These are phyloP conservation scores for Penelope pileata DNA, from an alignment of 2,113 vertebrate genomes.

Conservation along the genomic window DNA sequence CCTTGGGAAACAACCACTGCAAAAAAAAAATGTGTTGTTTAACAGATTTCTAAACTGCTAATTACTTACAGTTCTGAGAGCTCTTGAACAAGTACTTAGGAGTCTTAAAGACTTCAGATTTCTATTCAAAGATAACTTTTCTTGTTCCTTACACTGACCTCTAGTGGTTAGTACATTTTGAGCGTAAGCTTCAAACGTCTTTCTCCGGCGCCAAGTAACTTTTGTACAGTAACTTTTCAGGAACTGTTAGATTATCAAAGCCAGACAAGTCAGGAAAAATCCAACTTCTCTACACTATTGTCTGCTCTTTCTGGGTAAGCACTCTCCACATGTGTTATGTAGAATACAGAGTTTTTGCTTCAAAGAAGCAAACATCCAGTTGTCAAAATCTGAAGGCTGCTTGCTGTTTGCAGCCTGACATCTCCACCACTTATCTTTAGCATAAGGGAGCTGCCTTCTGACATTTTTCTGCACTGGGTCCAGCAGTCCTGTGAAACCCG, in stretches of 20 bases:
- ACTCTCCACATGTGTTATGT: not conserved
- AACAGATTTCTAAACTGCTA: no score
- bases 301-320: not conserved
- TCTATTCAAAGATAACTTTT: not conserved
- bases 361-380: not conserved
- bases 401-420: not conserved
- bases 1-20: not conserved
- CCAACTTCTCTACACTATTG: fast-evolving
- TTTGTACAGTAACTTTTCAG: not conserved
- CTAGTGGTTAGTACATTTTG: not conserved
- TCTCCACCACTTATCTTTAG: not conserved
- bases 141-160: constrained; percentile 17
- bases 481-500: not conserved
- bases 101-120: not conserved
- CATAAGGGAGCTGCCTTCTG: not conserved
- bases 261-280: not conserved
- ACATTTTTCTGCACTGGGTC: not conserved
- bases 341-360: not conserved
- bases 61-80: not conserved
- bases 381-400: not conserved
- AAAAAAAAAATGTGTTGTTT: not conserved
- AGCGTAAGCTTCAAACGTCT: not conserved
- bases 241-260: not conserved
- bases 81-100: not conserved
- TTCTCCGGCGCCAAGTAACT: not conserved